Conservation (phyloP, 2,888 invertebrate species). For the Machimus atricapillus region DNA sequence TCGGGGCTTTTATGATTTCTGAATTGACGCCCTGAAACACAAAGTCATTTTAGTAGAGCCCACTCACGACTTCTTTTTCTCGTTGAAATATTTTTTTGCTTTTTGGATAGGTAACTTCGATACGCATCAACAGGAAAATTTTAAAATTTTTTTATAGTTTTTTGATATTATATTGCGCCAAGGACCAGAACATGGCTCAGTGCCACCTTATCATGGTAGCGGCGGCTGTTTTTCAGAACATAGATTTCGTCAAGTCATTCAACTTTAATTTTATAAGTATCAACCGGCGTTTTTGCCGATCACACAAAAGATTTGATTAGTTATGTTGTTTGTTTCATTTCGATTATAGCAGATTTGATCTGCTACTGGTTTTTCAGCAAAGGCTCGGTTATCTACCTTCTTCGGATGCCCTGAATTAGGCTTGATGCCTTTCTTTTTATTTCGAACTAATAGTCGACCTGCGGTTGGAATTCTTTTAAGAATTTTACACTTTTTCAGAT, state of each 20-base stretch:
- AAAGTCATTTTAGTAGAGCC: slow-evolving; percentile 24
- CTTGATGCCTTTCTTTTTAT: neutral
- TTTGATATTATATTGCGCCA: neutral
- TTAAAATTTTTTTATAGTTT: slow-evolving; percentile 3
- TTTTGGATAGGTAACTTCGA: neutral
- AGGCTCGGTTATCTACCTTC: neutral
- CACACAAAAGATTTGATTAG: slow-evolving; percentile 26
- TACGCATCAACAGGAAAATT: slow-evolving; percentile 24
- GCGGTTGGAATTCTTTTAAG: neutral
- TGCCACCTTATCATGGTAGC: neutral
- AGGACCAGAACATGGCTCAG: neutral
- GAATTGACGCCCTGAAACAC: slow-evolving; percentile 22
- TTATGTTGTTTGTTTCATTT: slow-evolving; percentile 37
- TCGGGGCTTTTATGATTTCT: slow-evolving; percentile 35
- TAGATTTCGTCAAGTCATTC: slow-evolving; percentile 22
- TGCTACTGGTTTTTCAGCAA: slow-evolving; percentile 18
- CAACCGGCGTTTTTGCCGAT: slow-evolving; percentile 6
- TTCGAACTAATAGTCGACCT: neutral
- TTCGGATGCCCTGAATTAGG: neutral
- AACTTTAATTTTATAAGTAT: slow-evolving; percentile 32
- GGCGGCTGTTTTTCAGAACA: neutral
- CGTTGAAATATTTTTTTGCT: neutral
- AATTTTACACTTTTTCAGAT: neutral
- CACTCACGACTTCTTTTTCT: neutral
- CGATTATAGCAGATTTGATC: slow-evolving; percentile 25